Base-by-base conservation (phyloP, 2,113 vertebrate species). In the Nyctereutes procyonoides region DNA sequence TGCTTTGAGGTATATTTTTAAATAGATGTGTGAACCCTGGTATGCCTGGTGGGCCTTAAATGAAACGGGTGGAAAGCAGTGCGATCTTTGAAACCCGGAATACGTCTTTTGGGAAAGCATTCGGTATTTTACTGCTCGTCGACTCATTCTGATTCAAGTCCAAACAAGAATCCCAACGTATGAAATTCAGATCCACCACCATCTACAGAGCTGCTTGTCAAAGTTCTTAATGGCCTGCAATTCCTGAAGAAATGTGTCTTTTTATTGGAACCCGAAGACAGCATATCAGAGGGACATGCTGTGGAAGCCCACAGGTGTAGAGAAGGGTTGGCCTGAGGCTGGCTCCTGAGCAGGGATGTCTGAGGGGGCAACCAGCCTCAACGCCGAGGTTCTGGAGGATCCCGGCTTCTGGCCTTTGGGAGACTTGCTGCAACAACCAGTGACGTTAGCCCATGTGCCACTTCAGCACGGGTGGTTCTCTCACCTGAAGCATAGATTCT, bases 311-410 rank as follows among this genome's bases (percentile, higher is more conserved):
- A 30, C 3, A 5, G 58, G 43, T 5, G 9, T 32, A 30, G 90
- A 5, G 56, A 24, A 51, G 1, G 5, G 2, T 17, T 14, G 20
- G 60, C 69, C 35, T 0, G 0, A 53, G 20, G 16, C 22, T 30
- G 19, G 32, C 28, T 93, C 48, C 32, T 1, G 2, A 4, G 35
- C 5, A 48, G 13, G 81, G 14, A 24, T 22, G 11, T 65, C n/a
- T 43, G 43, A 48, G 55, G 13, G 24, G 73, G 5, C 73, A 76
- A 48, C 73, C 13, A 30, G 17, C 20, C 63, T 62, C 73, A 38
- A 4, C 10, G 1, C 22, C 15, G 19, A 93, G 38, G 35, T 17
- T 74, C 32, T 28, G 16, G 20, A 65, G 11, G 24, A 32, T 22
- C 32, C 30, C 0, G 24, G 60, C 63, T 56, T 56, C 35, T 22